Conservation (phyloP, 2,888 invertebrate species). For the Papilio elwesi region DNA sequence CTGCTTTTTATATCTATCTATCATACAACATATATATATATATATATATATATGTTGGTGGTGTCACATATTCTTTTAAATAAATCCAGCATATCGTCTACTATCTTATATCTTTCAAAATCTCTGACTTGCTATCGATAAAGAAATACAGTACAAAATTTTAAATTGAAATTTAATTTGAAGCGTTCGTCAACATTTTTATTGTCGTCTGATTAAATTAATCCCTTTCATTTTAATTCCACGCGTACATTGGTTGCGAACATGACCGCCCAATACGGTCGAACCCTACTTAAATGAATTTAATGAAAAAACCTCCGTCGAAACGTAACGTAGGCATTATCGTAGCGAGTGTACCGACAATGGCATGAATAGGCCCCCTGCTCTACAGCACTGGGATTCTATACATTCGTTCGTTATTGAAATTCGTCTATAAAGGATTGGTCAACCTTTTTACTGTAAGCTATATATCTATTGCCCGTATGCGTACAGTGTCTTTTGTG, state of each 20-base stretch:
- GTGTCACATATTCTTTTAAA: too few species aligned
- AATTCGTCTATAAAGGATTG: constrained; percentile 76
- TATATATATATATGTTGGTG: too few species aligned
- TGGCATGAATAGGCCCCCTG: constrained; percentile 63
- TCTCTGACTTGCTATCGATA: too few species aligned
- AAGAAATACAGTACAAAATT: background rate
- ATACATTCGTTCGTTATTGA: constrained; percentile 74
- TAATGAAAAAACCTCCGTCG: constrained; percentile 44
- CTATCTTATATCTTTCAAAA: too few species aligned
- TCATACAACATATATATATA: too few species aligned
- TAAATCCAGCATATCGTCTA: too few species aligned
- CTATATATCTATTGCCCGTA: constrained; percentile 46
- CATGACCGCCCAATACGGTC: constrained; percentile 25
- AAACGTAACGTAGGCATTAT: constrained; percentile 43
- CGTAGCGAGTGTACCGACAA: constrained; percentile 49
- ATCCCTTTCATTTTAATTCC: constrained; percentile 21
- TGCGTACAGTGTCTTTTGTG: constrained; percentile 52
- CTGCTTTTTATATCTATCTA: too few species aligned
- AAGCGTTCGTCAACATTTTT: background rate
- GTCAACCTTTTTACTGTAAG: constrained; percentile 71
- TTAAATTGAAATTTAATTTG: background rate
- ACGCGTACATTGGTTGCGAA: background rate
- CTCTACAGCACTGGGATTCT: constrained; percentile 62
- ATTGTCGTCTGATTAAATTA: constrained; percentile 4
- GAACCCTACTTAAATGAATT: constrained; percentile 42